Evolutionary conservation across 1,140 invertebrate species (phyloP), one percentile per base, ranked within the genome.

Genomic region (Ceratina australensis): DNA sequence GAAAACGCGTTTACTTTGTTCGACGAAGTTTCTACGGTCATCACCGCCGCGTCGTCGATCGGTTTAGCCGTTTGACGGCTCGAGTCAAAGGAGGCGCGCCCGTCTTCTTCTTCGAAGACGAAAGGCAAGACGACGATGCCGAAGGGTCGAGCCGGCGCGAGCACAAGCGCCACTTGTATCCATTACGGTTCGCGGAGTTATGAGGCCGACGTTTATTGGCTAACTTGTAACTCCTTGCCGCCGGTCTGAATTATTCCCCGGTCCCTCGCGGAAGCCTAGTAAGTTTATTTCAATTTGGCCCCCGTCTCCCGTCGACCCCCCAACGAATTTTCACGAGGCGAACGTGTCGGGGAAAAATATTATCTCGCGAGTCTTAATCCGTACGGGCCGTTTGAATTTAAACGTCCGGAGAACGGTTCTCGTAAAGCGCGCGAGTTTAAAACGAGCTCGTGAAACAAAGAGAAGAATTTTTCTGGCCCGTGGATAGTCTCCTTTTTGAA

Each of bases 241-340:
- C 64, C 72, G 69, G 67, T 75, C 78, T 83, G 78, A 87, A 88
- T 86, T 88, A 88, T 88, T 87, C 81, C 75, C 69, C 67, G 78
- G 86, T 81, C 85, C 85, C 86, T 81, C 76, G 67, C 73, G 77
- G 77, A 80, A 86, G 78, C 80, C 86, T 84, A 75, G 76, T 81
- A 85, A 87, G 83, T 87, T 87, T 87, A 88, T 88, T 87, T 87
- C 87, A 88, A 88, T 88, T 88, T 88, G 80, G 86, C 65, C 59
- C 50, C 65, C 50, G 16, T 20, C 22, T 60, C 13, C 28, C n/a
- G n/a, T n/a, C n/a, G n/a, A n/a, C n/a, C n/a, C n/a, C n/a, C n/a
- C n/a, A n/a, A 57, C 60, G 73, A 83, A 83, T 78, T 81, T 66
- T 54, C 71, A 13, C 65, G 72, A 56, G 22, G 26, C 13, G 28